phyloP scores from a whole-genome alignment of 2,113 vertebrate species.

The Amia ocellicauda region DNA sequence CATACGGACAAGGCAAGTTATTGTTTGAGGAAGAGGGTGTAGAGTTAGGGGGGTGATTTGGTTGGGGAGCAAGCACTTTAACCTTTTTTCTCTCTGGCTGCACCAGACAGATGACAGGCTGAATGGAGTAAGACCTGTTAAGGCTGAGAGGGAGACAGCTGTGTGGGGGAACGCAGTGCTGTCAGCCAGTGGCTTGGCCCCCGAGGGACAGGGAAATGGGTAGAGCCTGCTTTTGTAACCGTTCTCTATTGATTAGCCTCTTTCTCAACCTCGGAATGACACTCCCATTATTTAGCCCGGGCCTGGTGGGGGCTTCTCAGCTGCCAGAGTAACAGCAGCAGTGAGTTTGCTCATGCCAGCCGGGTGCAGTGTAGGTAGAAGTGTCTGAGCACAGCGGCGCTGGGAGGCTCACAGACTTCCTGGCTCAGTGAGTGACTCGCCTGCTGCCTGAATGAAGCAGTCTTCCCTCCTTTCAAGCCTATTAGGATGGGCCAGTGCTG shows the following conservation, averaged over 20 bases:
- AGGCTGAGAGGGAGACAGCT: too few relatives aligned
- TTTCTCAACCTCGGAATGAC: constrained; percentile 15
- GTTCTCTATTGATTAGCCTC: constrained; percentile 43
- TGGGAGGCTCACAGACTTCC: constrained; percentile 1
- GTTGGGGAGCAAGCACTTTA: too few relatives aligned
- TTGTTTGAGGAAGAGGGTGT: not conserved
- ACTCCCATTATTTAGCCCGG: constrained; percentile 7
- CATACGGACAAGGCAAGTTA: not conserved
- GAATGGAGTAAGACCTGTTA: too few relatives aligned
- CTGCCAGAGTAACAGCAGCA: constrained; percentile 47
- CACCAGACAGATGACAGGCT: too few relatives aligned
- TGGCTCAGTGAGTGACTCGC: constrained; percentile 36
- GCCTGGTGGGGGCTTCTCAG: constrained; percentile 33
- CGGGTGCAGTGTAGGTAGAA: constrained; percentile 41
- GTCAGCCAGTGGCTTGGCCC: too few relatives aligned
- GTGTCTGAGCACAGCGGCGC: constrained; percentile 17
- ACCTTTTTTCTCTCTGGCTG: too few relatives aligned
- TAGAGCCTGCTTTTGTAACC: constrained; percentile 29
- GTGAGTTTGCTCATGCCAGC: constrained; percentile 23
- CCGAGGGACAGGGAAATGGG: constrained; percentile 19
- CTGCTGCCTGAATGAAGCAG: constrained; percentile 45
- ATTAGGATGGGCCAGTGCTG: constrained; percentile 77
- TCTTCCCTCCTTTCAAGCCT: constrained; percentile 35
- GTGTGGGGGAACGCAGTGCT: too few relatives aligned
- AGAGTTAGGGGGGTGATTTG: too few relatives aligned